Evolutionary conservation across 2,888 invertebrate species (phyloP).

Genomic region (Himalopsyche kuldschensis): DNA sequence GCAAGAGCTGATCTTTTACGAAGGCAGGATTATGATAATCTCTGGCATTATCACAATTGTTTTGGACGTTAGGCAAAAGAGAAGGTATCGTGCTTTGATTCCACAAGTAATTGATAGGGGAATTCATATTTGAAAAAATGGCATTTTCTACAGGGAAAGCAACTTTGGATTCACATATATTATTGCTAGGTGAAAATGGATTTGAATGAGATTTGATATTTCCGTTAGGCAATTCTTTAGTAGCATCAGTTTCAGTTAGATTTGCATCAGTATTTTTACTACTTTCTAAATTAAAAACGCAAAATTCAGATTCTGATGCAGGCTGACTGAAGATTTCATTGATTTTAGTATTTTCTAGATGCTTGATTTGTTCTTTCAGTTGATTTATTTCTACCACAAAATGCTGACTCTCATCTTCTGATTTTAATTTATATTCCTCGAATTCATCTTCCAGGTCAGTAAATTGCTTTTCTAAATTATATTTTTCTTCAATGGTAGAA

Average conservation of each 20-base stretch:
- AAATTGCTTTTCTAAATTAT: slow-evolving; percentile 71
- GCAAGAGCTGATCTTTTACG: slow-evolving; percentile 43
- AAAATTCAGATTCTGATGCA: slow-evolving; percentile 40
- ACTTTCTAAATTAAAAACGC: slow-evolving; percentile 6
- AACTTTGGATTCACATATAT: neutral
- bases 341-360: slow-evolving; percentile 22
- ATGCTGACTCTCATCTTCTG: slow-evolving; percentile 57
- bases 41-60: slow-evolving; percentile 43
- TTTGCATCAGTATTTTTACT: slow-evolving; percentile 4
- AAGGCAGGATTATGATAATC: slow-evolving; percentile 45
- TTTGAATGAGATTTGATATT: neutral
- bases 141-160: neutral
- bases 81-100: slow-evolving; percentile 51
- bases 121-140: slow-evolving; percentile 44
- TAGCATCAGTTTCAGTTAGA: slow-evolving; percentile 4
- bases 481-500: slow-evolving; percentile 78
- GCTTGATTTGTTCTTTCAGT: slow-evolving; percentile 55
- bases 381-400: slow-evolving; percentile 60
- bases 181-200: neutral
- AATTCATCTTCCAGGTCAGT: slow-evolving; percentile 72
- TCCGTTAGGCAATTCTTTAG: neutral
- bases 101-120: slow-evolving; percentile 55
- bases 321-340: slow-evolving; percentile 32
- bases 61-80: slow-evolving; percentile 28
- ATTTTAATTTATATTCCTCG: slow-evolving; percentile 59